A percentile compares a stretch with the other conserved stretches of the same genome.
These are phyloP conservation scores for Numenius phaeopus DNA, from an alignment of 2,797 vertebrate species.

Conservation along the genomic window DNA sequence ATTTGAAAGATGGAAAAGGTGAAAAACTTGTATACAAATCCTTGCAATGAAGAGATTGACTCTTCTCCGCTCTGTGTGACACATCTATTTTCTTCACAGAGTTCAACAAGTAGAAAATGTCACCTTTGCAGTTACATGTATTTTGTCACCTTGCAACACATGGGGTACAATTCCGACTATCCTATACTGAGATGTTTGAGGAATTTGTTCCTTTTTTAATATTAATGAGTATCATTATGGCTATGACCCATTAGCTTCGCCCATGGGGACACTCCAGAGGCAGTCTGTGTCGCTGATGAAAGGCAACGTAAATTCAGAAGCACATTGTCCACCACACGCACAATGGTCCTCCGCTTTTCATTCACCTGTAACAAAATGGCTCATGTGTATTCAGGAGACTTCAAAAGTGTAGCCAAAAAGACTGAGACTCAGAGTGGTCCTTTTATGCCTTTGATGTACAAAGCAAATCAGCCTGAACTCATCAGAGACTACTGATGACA, in stretches of 20 bases:
- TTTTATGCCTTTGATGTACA: constrained; percentile 84
- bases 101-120: not conserved
- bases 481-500: constrained; percentile 80
- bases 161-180: not conserved
- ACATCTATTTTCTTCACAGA: not conserved
- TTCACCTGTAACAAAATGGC: constrained; percentile 42
- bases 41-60: not conserved
- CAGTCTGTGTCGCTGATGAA: constrained; percentile 13
- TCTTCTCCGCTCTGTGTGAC: not conserved
- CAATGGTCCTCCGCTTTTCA: constrained; percentile 1
- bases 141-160: not conserved
- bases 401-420: constrained; percentile 73
- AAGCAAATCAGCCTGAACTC: constrained; percentile 81
- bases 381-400: constrained; percentile 77
- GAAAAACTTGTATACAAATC: not conserved
- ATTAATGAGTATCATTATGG: not conserved
- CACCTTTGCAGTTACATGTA: not conserved
- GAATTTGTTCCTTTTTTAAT: not conserved
- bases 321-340: constrained; percentile 34
- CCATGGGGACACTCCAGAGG: not conserved
- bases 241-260: not conserved
- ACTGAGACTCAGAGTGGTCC: constrained; percentile 63
- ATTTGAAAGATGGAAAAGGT: not conserved
- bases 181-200: not conserved
- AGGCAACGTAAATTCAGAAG: not conserved